A percentile compares a stretch with the other conserved stretches of the same genome.
Conservation (phyloP, 2,888 invertebrate species). For the Sepioteuthis lessoniana region DNA sequence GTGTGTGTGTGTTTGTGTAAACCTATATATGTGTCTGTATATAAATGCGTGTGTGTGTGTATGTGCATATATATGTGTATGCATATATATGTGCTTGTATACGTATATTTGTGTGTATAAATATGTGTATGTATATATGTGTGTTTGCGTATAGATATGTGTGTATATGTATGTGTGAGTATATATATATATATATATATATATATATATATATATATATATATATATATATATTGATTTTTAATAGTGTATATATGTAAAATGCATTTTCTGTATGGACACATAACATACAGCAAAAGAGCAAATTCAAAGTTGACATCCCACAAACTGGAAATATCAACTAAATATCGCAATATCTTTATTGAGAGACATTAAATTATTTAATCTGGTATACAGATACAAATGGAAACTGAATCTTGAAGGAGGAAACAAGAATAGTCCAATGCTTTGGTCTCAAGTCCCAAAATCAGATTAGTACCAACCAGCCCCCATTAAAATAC, state of each 20-base stretch:
- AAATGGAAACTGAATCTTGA: too few relatives aligned
- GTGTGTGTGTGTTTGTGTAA: not conserved
- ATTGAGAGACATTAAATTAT: too few relatives aligned
- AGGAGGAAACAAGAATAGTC: too few relatives aligned
- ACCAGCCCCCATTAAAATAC: too few relatives aligned
- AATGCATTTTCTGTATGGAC: not conserved
- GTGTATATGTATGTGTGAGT: not conserved
- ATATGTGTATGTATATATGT: not conserved
- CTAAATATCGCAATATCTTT: too few relatives aligned
- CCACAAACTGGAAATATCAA: too few relatives aligned
- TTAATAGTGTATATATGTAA: not conserved
- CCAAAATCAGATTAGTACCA: too few relatives aligned
- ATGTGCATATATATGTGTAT: not conserved
- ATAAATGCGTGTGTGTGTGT: not conserved
- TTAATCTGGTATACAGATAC: too few relatives aligned
- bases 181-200: conserved; percentile 17
- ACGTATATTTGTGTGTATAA: not conserved
- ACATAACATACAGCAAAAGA: too few relatives aligned
- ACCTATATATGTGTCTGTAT: not conserved
- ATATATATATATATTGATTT: not conserved
- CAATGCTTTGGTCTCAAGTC: too few relatives aligned
- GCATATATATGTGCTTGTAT: not conserved
- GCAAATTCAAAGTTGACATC: too few relatives aligned
- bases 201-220: not conserved
- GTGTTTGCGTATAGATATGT: not conserved